These are phyloP conservation scores for Coptodon rendalli DNA, from an alignment of 2,113 vertebrate species.

Conservation along the genomic window DNA sequence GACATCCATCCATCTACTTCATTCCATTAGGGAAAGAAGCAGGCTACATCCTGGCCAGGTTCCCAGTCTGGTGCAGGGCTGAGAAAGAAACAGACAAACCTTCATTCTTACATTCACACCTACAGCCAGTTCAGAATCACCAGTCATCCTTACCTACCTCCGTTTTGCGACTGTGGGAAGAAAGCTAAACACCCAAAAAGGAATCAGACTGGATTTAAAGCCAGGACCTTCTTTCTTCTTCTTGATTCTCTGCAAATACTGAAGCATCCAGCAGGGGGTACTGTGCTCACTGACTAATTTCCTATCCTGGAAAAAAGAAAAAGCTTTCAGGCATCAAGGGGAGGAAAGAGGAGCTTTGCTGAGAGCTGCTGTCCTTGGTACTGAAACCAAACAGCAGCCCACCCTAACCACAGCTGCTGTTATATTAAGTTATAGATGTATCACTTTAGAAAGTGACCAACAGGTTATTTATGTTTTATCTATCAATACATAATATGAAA, in stretches of 20 bases:
- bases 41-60: not conserved
- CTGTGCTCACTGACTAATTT: constrained; percentile 1
- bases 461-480: not conserved
- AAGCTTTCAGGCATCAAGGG: not conserved
- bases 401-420: constrained; percentile 44
- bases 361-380: constrained; percentile 72
- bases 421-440: not conserved
- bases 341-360: constrained; percentile 11
- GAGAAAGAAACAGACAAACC: not conserved
- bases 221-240: not conserved
- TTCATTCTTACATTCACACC: not conserved
- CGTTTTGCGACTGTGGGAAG: not conserved
- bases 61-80: not conserved
- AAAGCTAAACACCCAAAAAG: not conserved
- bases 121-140: not conserved
- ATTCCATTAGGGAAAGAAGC: not conserved
- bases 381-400: constrained; percentile 67
- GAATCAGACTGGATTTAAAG: not conserved
- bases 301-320: not conserved
- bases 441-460: not conserved
- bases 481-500: not conserved
- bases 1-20: not conserved
- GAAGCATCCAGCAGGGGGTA: constrained; percentile 33
- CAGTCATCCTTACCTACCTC: not conserved
- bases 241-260: not conserved